Percentiles rank a stretch among this genome's conserved stretches.
phyloP scores from a whole-genome alignment of 2,888 invertebrate genomes.

The Alloscopus bannaensis region DNA sequence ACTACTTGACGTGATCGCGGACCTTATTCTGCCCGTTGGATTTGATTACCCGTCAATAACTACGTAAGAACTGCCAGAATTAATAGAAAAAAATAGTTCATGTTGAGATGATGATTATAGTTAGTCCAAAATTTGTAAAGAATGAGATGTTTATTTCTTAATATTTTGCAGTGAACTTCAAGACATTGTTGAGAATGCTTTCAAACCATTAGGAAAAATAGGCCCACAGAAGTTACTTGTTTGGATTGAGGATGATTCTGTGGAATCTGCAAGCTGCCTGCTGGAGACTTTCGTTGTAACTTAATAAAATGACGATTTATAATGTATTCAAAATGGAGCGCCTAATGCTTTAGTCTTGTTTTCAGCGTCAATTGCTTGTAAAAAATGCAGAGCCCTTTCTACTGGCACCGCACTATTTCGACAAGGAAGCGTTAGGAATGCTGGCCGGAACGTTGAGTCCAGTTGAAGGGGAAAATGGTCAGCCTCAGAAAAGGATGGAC shows the following conservation, averaged over 20 bases:
- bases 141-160: too few species aligned
- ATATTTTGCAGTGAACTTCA: conserved; percentile 24
- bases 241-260: conserved; percentile 41
- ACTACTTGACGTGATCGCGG: conserved; percentile 32
- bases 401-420: conserved; percentile 48
- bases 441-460: conserved; percentile 3
- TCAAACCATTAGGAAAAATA: conserved; percentile 33
- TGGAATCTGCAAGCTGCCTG: conserved; percentile 28
- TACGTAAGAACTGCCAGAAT: conserved; percentile 23
- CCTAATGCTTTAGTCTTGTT: not conserved
- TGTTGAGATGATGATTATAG: too few species aligned
- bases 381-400: conserved; percentile 21
- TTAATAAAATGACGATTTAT: not conserved
- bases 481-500: conserved; percentile 13
- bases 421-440: conserved; percentile 31
- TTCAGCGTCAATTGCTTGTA: conserved; percentile 27
- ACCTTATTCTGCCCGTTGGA: conserved; percentile 42
- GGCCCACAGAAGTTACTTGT: conserved; percentile 17
- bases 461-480: not conserved
- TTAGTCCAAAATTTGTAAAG: too few species aligned
- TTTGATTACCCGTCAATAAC: conserved; percentile 36
- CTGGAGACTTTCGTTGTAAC: conserved; percentile 41
- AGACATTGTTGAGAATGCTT: conserved; percentile 19
- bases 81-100: too few species aligned
- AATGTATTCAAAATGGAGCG: not conserved